phyloP scores from a whole-genome alignment of 2,113 vertebrate species.

The Numenius arquata region DNA sequence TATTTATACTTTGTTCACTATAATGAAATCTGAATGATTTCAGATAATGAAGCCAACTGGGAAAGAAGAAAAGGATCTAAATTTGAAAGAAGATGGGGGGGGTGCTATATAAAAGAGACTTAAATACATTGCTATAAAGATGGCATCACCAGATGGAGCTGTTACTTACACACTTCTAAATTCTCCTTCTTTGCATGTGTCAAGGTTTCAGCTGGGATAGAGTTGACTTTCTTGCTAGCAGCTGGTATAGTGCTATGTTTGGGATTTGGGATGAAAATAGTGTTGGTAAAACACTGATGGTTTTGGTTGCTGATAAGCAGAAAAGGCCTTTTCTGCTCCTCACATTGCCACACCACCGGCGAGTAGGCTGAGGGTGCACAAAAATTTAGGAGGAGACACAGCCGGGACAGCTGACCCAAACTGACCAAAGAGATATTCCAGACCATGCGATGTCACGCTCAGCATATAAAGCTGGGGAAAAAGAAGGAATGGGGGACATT shows the following conservation, averaged over 20 bases:
- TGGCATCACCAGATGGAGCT: constrained; percentile 29
- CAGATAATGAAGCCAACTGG: constrained; percentile 44
- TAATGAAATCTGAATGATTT: constrained; percentile 39
- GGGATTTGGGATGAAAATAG: neutral
- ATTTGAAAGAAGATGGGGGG: neutral
- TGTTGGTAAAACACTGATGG: neutral
- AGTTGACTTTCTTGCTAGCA: neutral
- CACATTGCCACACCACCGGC: neutral
- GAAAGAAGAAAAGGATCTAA: constrained; percentile 32
- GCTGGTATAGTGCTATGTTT: neutral
- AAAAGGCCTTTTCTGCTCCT: neutral
- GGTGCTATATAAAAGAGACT: neutral
- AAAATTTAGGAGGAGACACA: neutral
- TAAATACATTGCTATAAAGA: constrained; percentile 1
- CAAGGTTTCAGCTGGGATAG: neutral
- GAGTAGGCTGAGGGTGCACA: neutral
- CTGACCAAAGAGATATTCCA: neutral
- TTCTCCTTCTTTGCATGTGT: neutral
- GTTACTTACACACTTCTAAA: constrained; percentile 8
- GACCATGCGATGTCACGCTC: neutral
- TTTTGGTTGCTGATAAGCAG: neutral
- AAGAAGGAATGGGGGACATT: neutral
- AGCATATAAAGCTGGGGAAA: neutral
- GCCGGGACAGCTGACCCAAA: neutral
- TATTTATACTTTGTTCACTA: constrained; percentile 16